Percentiles rank a stretch among this genome's conserved stretches.
These are phyloP conservation scores for Jordanella pulchra DNA, from an alignment of 2,797 vertebrate genomes.

Conservation along the genomic window DNA sequence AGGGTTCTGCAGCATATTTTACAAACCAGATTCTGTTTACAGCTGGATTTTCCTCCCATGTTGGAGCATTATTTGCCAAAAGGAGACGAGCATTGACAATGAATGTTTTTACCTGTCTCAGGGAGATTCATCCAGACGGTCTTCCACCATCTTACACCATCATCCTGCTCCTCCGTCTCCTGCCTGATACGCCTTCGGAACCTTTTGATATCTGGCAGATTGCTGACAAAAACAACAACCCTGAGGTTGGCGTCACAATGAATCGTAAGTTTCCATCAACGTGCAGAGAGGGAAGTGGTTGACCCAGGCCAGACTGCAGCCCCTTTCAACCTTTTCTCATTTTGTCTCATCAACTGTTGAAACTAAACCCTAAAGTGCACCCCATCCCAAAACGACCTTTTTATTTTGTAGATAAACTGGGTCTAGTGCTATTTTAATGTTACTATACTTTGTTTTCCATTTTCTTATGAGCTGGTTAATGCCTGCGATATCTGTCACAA, in stretches of 20 bases:
- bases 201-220: conserved; percentile 99
- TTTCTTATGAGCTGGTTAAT: too few species aligned
- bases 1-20: conserved; percentile 27
- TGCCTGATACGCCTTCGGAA: conserved; percentile 88
- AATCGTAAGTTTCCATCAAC: conserved; percentile 86
- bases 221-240: conserved; percentile 91
- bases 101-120: conserved; percentile 64
- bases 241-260: conserved; percentile 91
- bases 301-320: conserved; percentile 10
- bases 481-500: too few species aligned
- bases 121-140: conserved; percentile 95
- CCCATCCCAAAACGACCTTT: too few species aligned
- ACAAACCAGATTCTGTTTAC: conserved; percentile 20
- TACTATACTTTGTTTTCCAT: too few species aligned
- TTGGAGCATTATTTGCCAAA: conserved; percentile 15
- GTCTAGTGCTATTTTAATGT: too few species aligned
- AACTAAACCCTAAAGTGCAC: background rate
- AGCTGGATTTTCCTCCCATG: conserved; percentile 19
- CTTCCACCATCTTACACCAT: conserved; percentile 93
- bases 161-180: conserved; percentile 91
- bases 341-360: background rate
- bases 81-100: background rate
- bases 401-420: too few species aligned
- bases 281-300: conserved; percentile 21
- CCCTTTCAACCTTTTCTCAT: background rate